Evolutionary conservation across 2,113 vertebrate genomes (phyloP).

Genomic region (Chaenocephalus aceratus): DNA sequence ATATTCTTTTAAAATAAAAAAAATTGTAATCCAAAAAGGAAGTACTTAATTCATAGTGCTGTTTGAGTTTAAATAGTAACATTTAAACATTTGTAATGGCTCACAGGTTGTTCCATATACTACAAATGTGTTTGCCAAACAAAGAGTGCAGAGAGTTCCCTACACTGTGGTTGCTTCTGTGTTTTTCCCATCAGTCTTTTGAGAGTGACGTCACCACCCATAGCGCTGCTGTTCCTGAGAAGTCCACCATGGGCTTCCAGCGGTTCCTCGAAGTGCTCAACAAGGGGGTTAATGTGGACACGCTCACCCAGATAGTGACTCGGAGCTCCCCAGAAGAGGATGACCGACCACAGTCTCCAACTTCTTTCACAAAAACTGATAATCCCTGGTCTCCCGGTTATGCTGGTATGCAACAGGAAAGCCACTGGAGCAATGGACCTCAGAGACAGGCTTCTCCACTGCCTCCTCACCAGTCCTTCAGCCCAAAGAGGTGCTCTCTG

Average conservation of each 20-base stretch:
- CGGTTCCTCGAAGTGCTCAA: slow-evolving; percentile 79
- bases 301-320: slow-evolving; percentile 69
- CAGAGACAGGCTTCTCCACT: slow-evolving; percentile 1
- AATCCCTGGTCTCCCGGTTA: slow-evolving; percentile 2
- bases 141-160: background rate
- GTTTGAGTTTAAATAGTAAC: background rate
- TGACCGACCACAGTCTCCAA: background rate
- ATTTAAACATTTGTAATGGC: background rate
- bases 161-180: slow-evolving; percentile 31
- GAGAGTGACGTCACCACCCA: slow-evolving; percentile 18
- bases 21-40: no score
- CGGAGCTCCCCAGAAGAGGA: slow-evolving; percentile 6
- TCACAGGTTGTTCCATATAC: background rate
- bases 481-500: slow-evolving; percentile 8
- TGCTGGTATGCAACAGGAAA: slow-evolving; percentile 13
- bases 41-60: no score
- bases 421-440: slow-evolving; percentile 20
- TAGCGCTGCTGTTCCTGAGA: slow-evolving; percentile 10
- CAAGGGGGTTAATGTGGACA: slow-evolving; percentile 70
- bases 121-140: background rate
- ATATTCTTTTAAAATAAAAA: background rate
- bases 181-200: slow-evolving; percentile 54
- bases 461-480: slow-evolving; percentile 4
- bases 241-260: slow-evolving; percentile 65
- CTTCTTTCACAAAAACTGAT: background rate